These are phyloP conservation scores for Spatulosminthurus flaviceps DNA, from an alignment of 2,888 invertebrate genomes.

Conservation along the genomic window DNA sequence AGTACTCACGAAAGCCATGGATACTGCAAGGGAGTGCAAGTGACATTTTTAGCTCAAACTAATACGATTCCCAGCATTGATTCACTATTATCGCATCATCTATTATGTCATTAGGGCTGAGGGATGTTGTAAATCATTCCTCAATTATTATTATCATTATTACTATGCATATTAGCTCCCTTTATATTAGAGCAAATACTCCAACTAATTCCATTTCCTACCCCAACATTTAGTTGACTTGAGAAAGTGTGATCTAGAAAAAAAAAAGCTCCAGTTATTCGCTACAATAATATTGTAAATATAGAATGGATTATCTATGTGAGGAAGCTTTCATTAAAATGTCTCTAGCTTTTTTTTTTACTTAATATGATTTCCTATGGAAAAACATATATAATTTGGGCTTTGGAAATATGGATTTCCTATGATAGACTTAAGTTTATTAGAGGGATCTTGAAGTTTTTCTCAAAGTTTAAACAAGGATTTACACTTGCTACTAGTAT, in stretches of 20 bases:
- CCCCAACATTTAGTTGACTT: neutral
- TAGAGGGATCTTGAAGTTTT: no score
- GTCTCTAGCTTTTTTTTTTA: no score
- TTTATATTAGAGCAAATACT: neutral
- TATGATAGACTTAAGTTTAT: no score
- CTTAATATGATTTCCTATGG: no score
- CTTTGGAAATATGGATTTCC: no score
- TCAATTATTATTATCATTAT: neutral
- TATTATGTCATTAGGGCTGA: constrained; percentile 5
- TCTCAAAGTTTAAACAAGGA: no score
- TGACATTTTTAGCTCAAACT: constrained; percentile 18
- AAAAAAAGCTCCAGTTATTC: no score
- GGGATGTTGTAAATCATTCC: neutral
- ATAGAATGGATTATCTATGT: no score
- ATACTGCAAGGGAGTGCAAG: neutral
- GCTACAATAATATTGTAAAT: no score
- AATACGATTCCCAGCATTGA: neutral
- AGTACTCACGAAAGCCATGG: neutral
- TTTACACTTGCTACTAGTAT: no score
- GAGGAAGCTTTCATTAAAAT: no score
- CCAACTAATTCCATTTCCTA: neutral
- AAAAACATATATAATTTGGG: no score
- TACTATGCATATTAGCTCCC: neutral
- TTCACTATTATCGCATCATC: neutral
- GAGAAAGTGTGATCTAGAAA: neutral